Percentiles rank a stretch among this genome's conserved stretches.
Evolutionary conservation across 2,113 vertebrate species (phyloP).

Genomic region (Hylia prasina): DNA sequence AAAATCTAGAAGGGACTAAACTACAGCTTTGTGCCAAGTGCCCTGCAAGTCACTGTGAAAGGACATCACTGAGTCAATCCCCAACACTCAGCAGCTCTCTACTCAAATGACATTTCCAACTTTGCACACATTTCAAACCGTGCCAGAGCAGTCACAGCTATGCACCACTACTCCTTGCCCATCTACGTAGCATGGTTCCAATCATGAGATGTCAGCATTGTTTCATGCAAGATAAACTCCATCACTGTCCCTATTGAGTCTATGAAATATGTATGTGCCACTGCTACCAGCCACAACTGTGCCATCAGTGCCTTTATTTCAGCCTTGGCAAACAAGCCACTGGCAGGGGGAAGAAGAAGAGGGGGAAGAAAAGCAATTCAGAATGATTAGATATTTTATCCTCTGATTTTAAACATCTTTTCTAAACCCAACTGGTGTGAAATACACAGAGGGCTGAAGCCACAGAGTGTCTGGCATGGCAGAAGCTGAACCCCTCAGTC

Average conservation of each 20-base stretch:
- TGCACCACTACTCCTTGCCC: not conserved
- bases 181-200: not conserved
- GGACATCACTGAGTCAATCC: not conserved
- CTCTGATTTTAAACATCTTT: not conserved
- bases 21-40: not conserved
- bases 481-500: not conserved
- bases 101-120: not conserved
- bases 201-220: not conserved
- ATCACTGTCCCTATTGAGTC: not conserved
- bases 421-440: not conserved
- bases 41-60: not conserved
- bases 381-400: not conserved
- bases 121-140: not conserved
- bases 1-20: not conserved
- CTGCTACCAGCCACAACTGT: not conserved
- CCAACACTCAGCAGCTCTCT: not conserved
- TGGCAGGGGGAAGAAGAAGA: not conserved
- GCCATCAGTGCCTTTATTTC: not conserved
- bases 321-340: not conserved
- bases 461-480: fast-evolving
- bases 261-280: not conserved
- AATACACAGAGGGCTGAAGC: not conserved
- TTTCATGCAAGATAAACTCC: not conserved
- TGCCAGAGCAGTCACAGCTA: not conserved
- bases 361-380: not conserved